Evolutionary conservation across 2,113 vertebrate genomes (phyloP), one percentile per base, ranked within the genome.

Genomic region (Sisor rabdophorus): DNA sequence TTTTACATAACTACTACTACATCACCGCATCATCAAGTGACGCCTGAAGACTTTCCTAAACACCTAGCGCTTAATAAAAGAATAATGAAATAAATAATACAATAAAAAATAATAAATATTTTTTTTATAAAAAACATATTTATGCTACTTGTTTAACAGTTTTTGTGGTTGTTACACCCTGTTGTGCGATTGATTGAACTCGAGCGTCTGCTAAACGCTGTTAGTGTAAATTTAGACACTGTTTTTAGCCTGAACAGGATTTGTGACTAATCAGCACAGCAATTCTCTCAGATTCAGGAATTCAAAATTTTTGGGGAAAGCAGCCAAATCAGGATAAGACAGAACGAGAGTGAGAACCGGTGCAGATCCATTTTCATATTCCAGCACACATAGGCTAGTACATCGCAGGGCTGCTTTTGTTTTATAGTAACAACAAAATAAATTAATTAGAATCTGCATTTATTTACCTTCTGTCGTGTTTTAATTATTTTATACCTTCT

Each of bases 201-300:
- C n/a, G n/a, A n/a, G n/a, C n/a, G n/a, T n/a, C n/a, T n/a, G n/a
- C n/a, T n/a, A n/a, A n/a, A n/a, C n/a, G n/a, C n/a, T n/a, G n/a
- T n/a, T n/a, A n/a, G n/a, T 59, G 7, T 28, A 60, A 24, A 32
- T 16, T 58, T 12, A 26, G 56, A 22, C 11, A 11, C n/a, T 22
- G 12, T 60, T 30, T 28, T 28, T 30, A 9, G 17, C 15, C 15
- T 60, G 6, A 28, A 59, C 8, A 59, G 1, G 7, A 55, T 55
- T 28, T 59, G 4, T 61, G 30, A 5, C 6, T 58, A 36, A 36
- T 63, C 20, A 20, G 59, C 30, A 32, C 59, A 36, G 4, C 20
- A 36, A 9, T 36, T 53, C 44, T 53, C 26, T 44, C 22, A 58
- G 75, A 69, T 70, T 74, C 55, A 16, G 64, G 60, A 70, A 78